phyloP scores from a whole-genome alignment of 1,140 invertebrate species.

The Rhagoletis zephyria region DNA sequence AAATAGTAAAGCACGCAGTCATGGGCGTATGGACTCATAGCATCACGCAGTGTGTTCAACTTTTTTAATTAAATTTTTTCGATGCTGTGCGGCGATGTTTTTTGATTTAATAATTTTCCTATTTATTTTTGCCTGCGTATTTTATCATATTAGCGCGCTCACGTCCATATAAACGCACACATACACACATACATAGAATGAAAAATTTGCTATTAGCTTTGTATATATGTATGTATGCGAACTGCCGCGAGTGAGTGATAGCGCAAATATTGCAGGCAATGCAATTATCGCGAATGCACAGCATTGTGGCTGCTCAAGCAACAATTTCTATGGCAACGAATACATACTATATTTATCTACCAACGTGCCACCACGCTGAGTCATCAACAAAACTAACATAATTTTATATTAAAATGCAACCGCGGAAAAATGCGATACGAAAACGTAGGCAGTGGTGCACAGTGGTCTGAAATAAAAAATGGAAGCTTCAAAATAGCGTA shows the following conservation, averaged over 20 bases:
- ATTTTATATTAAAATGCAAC: background rate
- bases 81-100: background rate
- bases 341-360: background rate
- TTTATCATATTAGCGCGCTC: background rate
- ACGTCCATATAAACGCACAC: background rate
- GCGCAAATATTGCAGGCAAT: conserved; percentile 13
- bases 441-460: background rate
- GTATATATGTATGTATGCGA: background rate
- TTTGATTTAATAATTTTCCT: conserved; percentile 10
- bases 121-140: conserved; percentile 32
- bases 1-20: background rate
- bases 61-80: conserved; percentile 24
- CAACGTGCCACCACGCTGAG: background rate
- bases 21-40: background rate
- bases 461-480: background rate
- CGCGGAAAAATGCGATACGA: background rate
- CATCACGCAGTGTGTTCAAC: background rate
- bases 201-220: background rate
- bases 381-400: background rate
- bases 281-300: conserved; percentile 3
- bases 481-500: background rate
- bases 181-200: background rate
- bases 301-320: background rate
- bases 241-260: background rate
- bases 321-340: conserved; percentile 1